A percentile compares a stretch with the other conserved stretches of the same genome.
Evolutionary conservation across 37 sponge, comb jelly and placozoan species (phyloP).

Genomic region (Hexactinellida sp.): DNA sequence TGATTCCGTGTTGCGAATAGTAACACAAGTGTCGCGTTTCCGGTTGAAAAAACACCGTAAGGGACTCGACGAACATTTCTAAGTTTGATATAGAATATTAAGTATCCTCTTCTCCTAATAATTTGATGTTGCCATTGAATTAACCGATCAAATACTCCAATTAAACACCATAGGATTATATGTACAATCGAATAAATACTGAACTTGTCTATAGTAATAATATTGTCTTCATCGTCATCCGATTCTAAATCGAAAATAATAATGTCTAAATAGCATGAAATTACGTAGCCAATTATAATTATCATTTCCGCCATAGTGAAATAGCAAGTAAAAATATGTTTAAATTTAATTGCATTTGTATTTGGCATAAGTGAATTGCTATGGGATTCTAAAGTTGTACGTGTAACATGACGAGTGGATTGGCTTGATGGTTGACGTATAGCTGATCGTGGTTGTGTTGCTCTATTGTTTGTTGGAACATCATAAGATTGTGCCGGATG

Average conservation of each 20-base stretch:
- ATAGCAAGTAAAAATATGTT: not conserved
- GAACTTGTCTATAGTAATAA: not conserved
- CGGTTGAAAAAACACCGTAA: constrained; percentile 43
- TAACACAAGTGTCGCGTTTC: constrained; percentile 17
- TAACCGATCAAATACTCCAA: constrained; percentile 19
- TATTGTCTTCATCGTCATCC: not conserved
- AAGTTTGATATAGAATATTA: constrained; percentile 55
- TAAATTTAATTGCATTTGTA: not conserved
- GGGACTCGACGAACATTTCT: constrained; percentile 56
- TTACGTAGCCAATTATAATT: not conserved
- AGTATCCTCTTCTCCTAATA: constrained; percentile 57
- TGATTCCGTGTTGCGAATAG: not conserved
- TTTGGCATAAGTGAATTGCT: not conserved
- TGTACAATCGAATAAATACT: not conserved
- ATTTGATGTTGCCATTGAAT: constrained; percentile 56
- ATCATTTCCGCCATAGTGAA: not conserved
- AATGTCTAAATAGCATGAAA: not conserved
- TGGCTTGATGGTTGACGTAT: not conserved
- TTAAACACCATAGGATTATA: not conserved
- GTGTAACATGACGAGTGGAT: not conserved
- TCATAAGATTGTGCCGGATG: not conserved
- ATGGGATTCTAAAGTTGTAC: not conserved
- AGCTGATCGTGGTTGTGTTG: not conserved
- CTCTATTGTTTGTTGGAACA: not conserved
- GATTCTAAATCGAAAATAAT: not conserved